Percentiles rank a stretch among this genome's conserved stretches.
These are phyloP conservation scores for Tachysurus vachellii DNA, from an alignment of 2,113 vertebrate species.

Conservation along the genomic window DNA sequence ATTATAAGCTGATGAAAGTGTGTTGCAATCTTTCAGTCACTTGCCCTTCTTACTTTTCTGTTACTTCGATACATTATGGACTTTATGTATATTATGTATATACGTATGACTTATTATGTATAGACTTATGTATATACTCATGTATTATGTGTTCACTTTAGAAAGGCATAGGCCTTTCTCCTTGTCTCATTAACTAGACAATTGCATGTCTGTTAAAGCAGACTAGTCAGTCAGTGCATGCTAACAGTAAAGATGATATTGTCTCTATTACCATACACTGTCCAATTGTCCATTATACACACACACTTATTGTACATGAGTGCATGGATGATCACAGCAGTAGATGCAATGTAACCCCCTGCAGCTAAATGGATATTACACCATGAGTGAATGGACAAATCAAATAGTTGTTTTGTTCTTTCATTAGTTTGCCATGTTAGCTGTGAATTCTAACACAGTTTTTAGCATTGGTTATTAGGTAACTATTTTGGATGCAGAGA, in stretches of 20 bases:
- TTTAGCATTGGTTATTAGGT: background rate
- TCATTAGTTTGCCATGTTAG: background rate
- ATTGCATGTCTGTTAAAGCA: slow-evolving; percentile 2
- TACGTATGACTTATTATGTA: too few species aligned
- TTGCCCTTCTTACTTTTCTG: background rate
- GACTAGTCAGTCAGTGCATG: background rate
- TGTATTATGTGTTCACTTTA: background rate
- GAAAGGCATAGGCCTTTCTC: too few species aligned
- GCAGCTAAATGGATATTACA: background rate
- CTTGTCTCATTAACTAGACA: background rate
- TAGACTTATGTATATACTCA: background rate
- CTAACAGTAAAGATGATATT: background rate
- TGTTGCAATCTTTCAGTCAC: slow-evolving; percentile 13
- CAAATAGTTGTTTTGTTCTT: background rate
- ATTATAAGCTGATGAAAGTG: background rate
- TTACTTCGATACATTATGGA: background rate
- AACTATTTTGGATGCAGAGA: background rate
- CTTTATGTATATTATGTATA: too few species aligned
- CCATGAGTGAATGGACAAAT: background rate
- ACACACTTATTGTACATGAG: background rate
- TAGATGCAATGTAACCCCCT: background rate
- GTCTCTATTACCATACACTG: background rate
- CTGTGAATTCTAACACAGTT: background rate
- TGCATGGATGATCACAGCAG: background rate
- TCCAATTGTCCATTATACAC: background rate